Evolutionary conservation across 2,888 invertebrate genomes (phyloP).

Genomic region (Amiota minor): DNA sequence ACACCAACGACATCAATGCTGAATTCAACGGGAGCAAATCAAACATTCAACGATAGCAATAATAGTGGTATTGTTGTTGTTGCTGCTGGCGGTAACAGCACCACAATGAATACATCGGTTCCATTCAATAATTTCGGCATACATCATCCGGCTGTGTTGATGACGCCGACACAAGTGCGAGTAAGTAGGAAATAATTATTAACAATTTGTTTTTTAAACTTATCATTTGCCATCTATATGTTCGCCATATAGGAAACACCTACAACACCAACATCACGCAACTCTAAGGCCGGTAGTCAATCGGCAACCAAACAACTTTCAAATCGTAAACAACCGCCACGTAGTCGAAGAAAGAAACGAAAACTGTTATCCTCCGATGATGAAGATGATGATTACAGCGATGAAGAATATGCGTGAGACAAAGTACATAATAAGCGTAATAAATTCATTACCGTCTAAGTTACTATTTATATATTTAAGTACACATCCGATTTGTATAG

Average conservation of each 20-base stretch:
- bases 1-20: slow-evolving; percentile 28
- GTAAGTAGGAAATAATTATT: slow-evolving; percentile 10
- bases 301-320: slow-evolving; percentile 40
- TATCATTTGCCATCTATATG: background rate
- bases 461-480: slow-evolving; percentile 5
- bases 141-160: slow-evolving; percentile 42
- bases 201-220: background rate
- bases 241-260: slow-evolving; percentile 42
- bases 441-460: slow-evolving; percentile 18
- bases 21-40: slow-evolving; percentile 55
- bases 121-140: slow-evolving; percentile 47
- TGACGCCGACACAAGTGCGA: slow-evolving; percentile 28
- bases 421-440: background rate
- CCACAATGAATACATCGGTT: slow-evolving; percentile 33
- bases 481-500: slow-evolving; percentile 7
- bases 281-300: slow-evolving; percentile 37
- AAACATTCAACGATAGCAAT: slow-evolving; percentile 49
- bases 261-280: slow-evolving; percentile 39
- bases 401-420: slow-evolving; percentile 73
- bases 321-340: slow-evolving; percentile 57
- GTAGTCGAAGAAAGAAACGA: slow-evolving; percentile 74
- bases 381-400: slow-evolving; percentile 81
- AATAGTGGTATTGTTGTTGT: slow-evolving; percentile 27
- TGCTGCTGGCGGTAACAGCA: slow-evolving; percentile 33
- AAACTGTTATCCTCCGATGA: slow-evolving; percentile 77